These are phyloP conservation scores for Anguilla anguilla DNA, from an alignment of 2,797 vertebrate species.

Conservation along the genomic window DNA sequence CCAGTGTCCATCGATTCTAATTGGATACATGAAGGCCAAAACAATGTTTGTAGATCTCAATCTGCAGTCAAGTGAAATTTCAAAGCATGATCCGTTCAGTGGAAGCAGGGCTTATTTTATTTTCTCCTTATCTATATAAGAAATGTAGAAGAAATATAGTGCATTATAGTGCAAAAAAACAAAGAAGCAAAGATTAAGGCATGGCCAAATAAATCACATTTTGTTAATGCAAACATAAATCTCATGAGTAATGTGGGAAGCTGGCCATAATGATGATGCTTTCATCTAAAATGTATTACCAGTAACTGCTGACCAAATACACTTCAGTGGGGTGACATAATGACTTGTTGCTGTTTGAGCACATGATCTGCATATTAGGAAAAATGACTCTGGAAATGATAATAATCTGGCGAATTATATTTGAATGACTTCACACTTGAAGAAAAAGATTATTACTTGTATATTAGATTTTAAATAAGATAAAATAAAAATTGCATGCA, in stretches of 20 bases:
- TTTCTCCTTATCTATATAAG: background rate
- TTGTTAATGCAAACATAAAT: constrained; percentile 63
- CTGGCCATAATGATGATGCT: constrained; percentile 17
- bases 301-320: background rate
- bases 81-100: background rate
- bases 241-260: constrained; percentile 45
- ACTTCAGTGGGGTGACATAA: background rate
- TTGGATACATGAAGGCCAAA: constrained; percentile 18
- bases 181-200: constrained; percentile 58
- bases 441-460: background rate
- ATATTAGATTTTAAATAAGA: background rate
- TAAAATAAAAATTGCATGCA: background rate
- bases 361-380: background rate
- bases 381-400: background rate
- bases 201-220: constrained; percentile 63
- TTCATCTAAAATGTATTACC: constrained; percentile 21
- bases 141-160: constrained; percentile 10
- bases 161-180: background rate
- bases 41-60: background rate
- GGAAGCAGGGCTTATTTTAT: background rate
- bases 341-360: background rate
- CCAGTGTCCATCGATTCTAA: background rate
- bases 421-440: background rate
- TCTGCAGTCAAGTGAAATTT: constrained; percentile 5
- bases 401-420: background rate